These are phyloP conservation scores for Sitobion miscanthi DNA, from an alignment of 1,140 invertebrate species.

Conservation along the genomic window DNA sequence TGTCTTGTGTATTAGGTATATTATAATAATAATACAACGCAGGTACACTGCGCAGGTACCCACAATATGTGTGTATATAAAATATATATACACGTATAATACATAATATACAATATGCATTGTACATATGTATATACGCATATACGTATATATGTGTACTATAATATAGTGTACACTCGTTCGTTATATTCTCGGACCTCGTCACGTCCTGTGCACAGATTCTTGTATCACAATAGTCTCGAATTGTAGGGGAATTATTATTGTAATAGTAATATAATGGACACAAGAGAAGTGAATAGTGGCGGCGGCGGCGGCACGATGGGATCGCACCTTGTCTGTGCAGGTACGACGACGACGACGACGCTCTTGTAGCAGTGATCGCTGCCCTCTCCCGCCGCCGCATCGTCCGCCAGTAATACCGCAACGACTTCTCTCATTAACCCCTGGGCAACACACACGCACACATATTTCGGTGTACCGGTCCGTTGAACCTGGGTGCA, in stretches of 20 bases:
- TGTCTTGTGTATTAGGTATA: background rate
- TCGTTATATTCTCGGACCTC: slow-evolving; percentile 38
- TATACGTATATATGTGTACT: background rate
- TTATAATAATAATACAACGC: background rate
- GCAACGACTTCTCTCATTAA: slow-evolving; percentile 45
- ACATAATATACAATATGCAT: too few relatives aligned
- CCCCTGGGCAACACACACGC: slow-evolving; percentile 35
- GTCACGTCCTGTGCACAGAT: slow-evolving; percentile 29
- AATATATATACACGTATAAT: too few relatives aligned
- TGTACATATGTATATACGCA: background rate
- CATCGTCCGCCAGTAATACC: background rate
- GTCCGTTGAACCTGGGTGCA: slow-evolving; percentile 53
- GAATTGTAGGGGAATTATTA: slow-evolving; percentile 12
- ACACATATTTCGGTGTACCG: slow-evolving; percentile 21
- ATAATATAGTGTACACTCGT: background rate
- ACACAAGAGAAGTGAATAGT: slow-evolving; percentile 24
- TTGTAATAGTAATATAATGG: slow-evolving; percentile 36
- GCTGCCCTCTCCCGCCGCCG: background rate
- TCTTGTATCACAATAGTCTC: slow-evolving; percentile 40
- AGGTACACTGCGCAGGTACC: background rate
- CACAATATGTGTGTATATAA: too few relatives aligned
- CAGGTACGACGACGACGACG: background rate
- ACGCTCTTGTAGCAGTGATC: background rate
- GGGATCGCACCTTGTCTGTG: slow-evolving; percentile 25
- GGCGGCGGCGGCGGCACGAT: slow-evolving; percentile 6